Base-by-base conservation (phyloP, 1,140 invertebrate species). In the Drosophila tristis region DNA sequence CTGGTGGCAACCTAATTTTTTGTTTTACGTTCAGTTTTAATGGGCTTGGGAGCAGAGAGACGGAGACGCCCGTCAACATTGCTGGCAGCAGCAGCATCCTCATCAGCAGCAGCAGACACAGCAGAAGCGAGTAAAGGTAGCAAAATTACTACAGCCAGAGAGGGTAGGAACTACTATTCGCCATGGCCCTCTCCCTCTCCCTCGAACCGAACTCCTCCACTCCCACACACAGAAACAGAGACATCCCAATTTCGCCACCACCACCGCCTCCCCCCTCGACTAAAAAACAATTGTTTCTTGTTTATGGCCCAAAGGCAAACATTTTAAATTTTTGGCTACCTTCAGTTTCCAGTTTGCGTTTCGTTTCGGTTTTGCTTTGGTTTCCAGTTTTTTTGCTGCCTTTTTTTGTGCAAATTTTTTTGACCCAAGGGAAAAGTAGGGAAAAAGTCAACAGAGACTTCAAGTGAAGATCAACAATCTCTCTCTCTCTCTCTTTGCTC, bases 281-380 rank as follows among this genome's bases (percentile, higher is more conserved):
- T 43, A 60, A 80, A 81, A 84, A 85, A 80, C 80, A 84, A 84
- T 84, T 84, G 71, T 85, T 84, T 85, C 71, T 72, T 85, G 65
- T 85, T 80, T 85, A 84, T 79, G 61, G 65, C 76, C 66, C 20
- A 45, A 75, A 68, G 80, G 76, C 76, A 80, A 70, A 68, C 64
- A 85, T 85, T 84, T 85, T 58, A 84, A 79, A 80, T 39, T 85
- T 85, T 84, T 80, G 61, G 56, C 62, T 76, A 25, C 23, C 23
- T 25, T 25, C 23, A 25, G 23, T 51, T 23, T 61, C 57, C 31
- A 11, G 61, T 45, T 49, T 59, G 59, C 58, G 48, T 59, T 75
- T 76, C 50, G 56, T 66, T 77, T 72, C 47, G 43, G 66, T 63
- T 77, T 55, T 15, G 48, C 57, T 53, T 72, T 39, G 16, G n/a